Conservation (phyloP, 2,888 invertebrate species). For the Platycnemis pennipes region DNA sequence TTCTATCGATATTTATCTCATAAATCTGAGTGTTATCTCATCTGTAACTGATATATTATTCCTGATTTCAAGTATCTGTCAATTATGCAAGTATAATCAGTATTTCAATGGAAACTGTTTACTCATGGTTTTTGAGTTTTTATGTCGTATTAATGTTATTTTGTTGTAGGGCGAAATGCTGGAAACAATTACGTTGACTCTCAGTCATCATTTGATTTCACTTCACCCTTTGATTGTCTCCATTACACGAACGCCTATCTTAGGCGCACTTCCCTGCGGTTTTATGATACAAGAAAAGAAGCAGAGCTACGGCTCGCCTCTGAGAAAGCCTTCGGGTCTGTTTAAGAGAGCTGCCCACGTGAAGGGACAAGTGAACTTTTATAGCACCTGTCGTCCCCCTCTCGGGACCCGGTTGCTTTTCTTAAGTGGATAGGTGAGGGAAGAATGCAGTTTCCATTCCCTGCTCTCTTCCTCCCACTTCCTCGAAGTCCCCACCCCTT, state of each 20-base stretch:
- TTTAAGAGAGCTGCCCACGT: not conserved
- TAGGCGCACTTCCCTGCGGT: not conserved
- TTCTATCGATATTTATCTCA: too few relatives aligned
- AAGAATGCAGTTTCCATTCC: not conserved
- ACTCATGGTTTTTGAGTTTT: too few relatives aligned
- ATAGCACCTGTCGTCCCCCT: not conserved
- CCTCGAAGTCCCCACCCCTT: not conserved
- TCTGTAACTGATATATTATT: too few relatives aligned
- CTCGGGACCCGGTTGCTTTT: not conserved
- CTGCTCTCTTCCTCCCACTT: not conserved
- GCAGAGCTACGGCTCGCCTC: conserved; percentile 1
- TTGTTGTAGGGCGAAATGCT: too few relatives aligned
- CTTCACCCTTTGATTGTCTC: not conserved
- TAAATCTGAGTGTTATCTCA: too few relatives aligned
- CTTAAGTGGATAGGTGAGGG: not conserved
- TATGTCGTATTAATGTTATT: too few relatives aligned
- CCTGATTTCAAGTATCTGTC: too few relatives aligned
- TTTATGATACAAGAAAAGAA: not conserved
- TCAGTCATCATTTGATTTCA: too few relatives aligned
- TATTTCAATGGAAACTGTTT: too few relatives aligned
- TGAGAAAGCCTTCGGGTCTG: not conserved
- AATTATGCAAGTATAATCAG: too few relatives aligned
- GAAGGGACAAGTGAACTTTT: conserved; percentile 24
- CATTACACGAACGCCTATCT: not conserved
- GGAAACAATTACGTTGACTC: too few relatives aligned